phyloP scores from a whole-genome alignment of 2,113 vertebrate species.

The Stictonetta naevosa region DNA sequence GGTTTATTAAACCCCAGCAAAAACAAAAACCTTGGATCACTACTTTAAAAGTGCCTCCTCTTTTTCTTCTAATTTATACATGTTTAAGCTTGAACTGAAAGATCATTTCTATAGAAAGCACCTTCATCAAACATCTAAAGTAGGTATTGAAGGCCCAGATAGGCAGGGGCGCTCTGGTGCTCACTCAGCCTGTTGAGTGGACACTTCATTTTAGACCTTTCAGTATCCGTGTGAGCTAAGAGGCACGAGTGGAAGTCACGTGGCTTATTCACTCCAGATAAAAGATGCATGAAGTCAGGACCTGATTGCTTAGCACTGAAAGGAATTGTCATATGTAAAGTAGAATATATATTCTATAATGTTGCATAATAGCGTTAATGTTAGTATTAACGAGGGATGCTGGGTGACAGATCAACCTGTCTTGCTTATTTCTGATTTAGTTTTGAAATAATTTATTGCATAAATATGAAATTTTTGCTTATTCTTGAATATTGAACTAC shows the following conservation, averaged over 20 bases:
- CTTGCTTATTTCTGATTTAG: not conserved
- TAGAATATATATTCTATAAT: not conserved
- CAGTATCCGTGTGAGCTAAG: not conserved
- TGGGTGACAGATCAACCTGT: not conserved
- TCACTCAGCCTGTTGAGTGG: not conserved
- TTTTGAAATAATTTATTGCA: not conserved
- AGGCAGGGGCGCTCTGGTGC: not conserved
- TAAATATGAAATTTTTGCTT: not conserved
- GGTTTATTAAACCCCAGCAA: conserved; percentile 18
- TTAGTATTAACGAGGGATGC: not conserved
- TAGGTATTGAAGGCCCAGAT: not conserved
- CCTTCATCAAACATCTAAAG: conserved; percentile 1
- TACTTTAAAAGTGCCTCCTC: not conserved
- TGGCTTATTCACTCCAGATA: not conserved
- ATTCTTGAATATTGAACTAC: not conserved
- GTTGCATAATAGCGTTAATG: not conserved
- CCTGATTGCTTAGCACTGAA: not conserved
- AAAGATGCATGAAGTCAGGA: not conserved
- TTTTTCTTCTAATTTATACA: not conserved
- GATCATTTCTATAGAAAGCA: not conserved
- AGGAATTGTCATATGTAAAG: not conserved
- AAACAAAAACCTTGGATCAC: not conserved
- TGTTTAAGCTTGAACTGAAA: not conserved
- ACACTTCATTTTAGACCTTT: conserved; percentile 4
- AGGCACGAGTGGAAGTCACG: not conserved